Percentiles rank a stretch among this genome's conserved stretches.
Conservation (phyloP, 2,113 vertebrate genomes). For the Dipodomys merriami region DNA sequence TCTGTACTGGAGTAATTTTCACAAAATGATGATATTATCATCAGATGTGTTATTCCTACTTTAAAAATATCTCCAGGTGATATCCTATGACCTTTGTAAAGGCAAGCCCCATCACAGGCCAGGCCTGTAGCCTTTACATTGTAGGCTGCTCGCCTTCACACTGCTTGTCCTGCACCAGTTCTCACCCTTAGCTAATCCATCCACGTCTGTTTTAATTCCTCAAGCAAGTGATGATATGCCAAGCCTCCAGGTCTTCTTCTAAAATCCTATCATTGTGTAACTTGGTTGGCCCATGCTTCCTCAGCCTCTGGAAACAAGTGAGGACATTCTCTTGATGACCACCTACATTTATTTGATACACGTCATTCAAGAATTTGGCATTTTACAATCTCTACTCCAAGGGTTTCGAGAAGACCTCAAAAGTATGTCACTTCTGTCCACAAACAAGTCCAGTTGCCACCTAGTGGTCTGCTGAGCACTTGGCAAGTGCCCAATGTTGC, state of each 20-base stretch:
- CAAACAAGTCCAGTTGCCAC: constrained; percentile 44
- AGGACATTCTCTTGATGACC: background rate
- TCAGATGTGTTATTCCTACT: background rate
- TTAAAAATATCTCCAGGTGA: background rate
- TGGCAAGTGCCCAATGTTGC: background rate
- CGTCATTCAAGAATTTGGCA: background rate
- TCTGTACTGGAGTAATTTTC: background rate
- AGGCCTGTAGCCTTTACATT: background rate
- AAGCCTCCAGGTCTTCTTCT: background rate
- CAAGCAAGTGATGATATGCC: background rate
- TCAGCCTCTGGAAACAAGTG: constrained; percentile 39
- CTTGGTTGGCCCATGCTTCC: background rate
- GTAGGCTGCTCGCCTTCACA: background rate
- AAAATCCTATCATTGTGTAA: background rate
- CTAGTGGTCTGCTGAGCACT: background rate
- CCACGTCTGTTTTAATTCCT: background rate
- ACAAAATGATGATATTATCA: background rate
- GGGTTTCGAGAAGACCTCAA: background rate
- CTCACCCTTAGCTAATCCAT: background rate
- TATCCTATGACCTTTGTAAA: background rate
- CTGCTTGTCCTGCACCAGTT: background rate
- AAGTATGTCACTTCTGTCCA: background rate
- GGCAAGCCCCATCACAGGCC: background rate
- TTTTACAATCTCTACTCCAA: background rate
- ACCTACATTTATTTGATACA: background rate